Base-by-base conservation (phyloP, 2,113 vertebrate genomes). In the Zingel zingel region DNA sequence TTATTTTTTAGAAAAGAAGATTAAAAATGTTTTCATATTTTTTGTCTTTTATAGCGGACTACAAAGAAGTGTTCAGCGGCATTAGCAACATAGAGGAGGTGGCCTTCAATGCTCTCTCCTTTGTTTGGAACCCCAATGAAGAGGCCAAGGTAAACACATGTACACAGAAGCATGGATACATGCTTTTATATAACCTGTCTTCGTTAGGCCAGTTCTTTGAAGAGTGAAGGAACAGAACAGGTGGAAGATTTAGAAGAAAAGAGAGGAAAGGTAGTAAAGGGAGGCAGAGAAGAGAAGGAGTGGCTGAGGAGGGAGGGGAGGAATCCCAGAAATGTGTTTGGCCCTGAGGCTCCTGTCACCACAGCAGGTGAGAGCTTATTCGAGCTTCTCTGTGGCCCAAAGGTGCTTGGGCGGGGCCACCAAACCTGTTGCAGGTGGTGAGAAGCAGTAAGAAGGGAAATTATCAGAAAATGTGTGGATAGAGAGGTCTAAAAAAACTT, bases 21-120 rank as follows among this genome's bases (percentile, higher is more conserved):
- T 33, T 66, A 2, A 62, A 59, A 59, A 64, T 14, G 23, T 39
- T 15, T 43, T 11, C 11, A 43, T 43, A 43, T 43, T 16, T 30
- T 62, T 72, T 30, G 3, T 25, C 91, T 48, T 57, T 64, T 79
- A 61, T 11, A 99, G 98, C 98, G 0, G 98, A 99, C 92, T 99
- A 98, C 86, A 99, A 99, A 89, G 98, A 99, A 83, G 98, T 98
- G 79, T 98, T 97, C 95, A 98, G 96, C 71, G 97, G 97, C 0
- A 96, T 99, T 71, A 97, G 97, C 89, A 96, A 97, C 75, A 95
- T 99, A 0, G 98, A 99, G 73, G 98, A 99, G 90, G 91, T 99
- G 56, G 97, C 98, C 50, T 99, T 99, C 87, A 99, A 99, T 0
- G 98, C 98, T 0, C 92, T 99, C 69, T 99, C 98, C 82, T 99